A percentile compares a stretch with the other conserved stretches of the same genome.
Evolutionary conservation across 2,113 vertebrate genomes (phyloP).

Genomic region (Cyanistes caeruleus): DNA sequence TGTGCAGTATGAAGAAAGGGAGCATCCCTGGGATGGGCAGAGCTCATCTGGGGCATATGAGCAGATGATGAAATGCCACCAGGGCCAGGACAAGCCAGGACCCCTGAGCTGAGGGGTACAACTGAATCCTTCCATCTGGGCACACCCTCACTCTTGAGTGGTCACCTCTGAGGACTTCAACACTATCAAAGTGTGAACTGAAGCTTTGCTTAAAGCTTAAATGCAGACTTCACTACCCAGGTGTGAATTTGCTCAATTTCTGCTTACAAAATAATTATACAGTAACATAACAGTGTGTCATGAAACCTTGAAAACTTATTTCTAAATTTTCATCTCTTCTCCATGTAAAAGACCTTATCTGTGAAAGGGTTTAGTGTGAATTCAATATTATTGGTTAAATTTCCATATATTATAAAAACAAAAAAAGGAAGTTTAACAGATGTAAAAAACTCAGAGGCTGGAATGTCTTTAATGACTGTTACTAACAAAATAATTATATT

Average conservation of each 20-base stretch:
- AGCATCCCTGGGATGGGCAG: not conserved
- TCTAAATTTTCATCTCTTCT: not conserved
- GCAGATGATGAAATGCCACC: not conserved
- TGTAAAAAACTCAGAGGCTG: not conserved
- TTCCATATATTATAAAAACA: not conserved
- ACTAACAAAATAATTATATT: not conserved
- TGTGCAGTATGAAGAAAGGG: not conserved
- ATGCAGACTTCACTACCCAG: not conserved
- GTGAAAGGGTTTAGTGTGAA: not conserved
- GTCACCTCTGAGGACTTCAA: not conserved
- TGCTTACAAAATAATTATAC: not conserved
- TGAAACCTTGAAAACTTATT: not conserved
- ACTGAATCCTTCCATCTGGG: not conserved
- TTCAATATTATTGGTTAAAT: not conserved
- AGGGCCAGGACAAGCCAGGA: not conserved
- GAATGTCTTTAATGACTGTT: not conserved
- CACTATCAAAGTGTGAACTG: not conserved
- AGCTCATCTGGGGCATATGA: not conserved
- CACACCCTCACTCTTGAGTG: not conserved
- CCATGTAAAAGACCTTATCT: not conserved
- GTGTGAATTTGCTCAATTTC: not conserved
- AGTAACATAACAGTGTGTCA: not conserved
- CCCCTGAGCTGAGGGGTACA: not conserved
- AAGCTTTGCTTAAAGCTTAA: not conserved
- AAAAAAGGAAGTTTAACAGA: not conserved